Base-by-base conservation (phyloP, 2,113 vertebrate genomes). In the Cephalophus harveyi region DNA sequence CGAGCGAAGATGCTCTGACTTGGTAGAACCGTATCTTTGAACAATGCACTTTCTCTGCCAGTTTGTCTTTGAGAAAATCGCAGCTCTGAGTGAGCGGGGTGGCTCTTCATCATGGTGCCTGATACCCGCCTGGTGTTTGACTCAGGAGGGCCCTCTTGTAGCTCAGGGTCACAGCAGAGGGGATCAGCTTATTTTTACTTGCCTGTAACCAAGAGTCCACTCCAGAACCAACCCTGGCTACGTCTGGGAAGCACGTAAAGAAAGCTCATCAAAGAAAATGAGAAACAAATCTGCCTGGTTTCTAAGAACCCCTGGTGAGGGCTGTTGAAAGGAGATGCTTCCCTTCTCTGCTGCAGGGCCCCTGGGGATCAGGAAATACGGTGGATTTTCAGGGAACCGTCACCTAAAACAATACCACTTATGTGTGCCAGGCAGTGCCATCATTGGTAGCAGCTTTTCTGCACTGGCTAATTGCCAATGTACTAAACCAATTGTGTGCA, bases 401-500 rank as follows among this genome's bases (percentile, higher is more conserved):
- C 3, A 12, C 50, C 85, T 43, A 15, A 33, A 60, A 21, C 30
- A 12, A 57, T 1, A 15, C 33, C 1, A 1, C n/a, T 7, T 30
- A 1, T 5, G 3, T 33, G 4, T 30, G 55, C 40, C 12, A 0
- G 25, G 43, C 7, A 79, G n/a, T 13, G 52, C 12, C 81, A 30
- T 16, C 19, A 13, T 87, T 57, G 7, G 11, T 28, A 54, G 55
- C 16, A 5, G 13, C 21, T 54, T 57, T 85, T 54, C 81, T 30
- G 21, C 14, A 19, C 12, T 33, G 57, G 62, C 59, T 87, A 86
- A 78, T 96, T 78, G 76, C 85, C 40, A 55, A 60, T n/a, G 7
- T 30, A 55, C 84, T 67, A 89, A 87, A 33, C 52, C 57, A 84
- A 76, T 90, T 91, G 82, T 96, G 59, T 94, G 55, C 40, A n/a